Percentiles rank a stretch among this genome's conserved stretches.
phyloP scores from a whole-genome alignment of 2,797 vertebrate genomes.

The Poeciliopsis presidionis region DNA sequence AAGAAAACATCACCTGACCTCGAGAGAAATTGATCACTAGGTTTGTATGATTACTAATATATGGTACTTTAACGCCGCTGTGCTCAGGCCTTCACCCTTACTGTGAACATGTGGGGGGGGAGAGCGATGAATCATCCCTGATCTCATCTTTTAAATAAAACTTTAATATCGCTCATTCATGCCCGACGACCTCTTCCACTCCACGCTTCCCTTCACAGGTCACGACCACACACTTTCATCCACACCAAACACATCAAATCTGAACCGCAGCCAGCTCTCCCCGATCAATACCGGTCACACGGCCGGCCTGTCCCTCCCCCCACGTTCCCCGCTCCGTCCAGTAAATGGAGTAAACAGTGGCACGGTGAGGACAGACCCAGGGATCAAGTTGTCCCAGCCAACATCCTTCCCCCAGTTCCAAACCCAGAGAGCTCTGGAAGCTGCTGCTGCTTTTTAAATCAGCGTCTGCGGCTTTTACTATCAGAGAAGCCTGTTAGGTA shows the following conservation, averaged over 20 bases:
- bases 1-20: constrained; percentile 4
- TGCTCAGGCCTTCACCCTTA: constrained; percentile 31
- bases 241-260: constrained; percentile 21
- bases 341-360: constrained; percentile 14
- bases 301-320: constrained; percentile 1
- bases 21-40: constrained; percentile 31
- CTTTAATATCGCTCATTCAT: background rate
- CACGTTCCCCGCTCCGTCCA: constrained; percentile 13
- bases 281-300: constrained; percentile 68
- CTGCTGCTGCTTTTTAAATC: background rate
- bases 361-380: constrained; percentile 21
- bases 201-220: constrained; percentile 2
- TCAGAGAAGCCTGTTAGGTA: background rate
- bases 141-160: background rate
- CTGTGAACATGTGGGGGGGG: background rate
- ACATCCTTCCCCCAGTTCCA: background rate
- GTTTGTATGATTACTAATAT: constrained; percentile 27
- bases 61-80: constrained; percentile 52
- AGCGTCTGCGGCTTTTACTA: background rate
- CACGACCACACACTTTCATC: background rate
- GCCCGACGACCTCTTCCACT: background rate
- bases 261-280: constrained; percentile 38
- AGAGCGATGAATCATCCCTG: background rate
- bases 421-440: background rate
- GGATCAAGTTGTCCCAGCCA: constrained; percentile 9